These are phyloP conservation scores for Orthonyx spaldingii DNA, from an alignment of 2,113 vertebrate species.

Conservation along the genomic window DNA sequence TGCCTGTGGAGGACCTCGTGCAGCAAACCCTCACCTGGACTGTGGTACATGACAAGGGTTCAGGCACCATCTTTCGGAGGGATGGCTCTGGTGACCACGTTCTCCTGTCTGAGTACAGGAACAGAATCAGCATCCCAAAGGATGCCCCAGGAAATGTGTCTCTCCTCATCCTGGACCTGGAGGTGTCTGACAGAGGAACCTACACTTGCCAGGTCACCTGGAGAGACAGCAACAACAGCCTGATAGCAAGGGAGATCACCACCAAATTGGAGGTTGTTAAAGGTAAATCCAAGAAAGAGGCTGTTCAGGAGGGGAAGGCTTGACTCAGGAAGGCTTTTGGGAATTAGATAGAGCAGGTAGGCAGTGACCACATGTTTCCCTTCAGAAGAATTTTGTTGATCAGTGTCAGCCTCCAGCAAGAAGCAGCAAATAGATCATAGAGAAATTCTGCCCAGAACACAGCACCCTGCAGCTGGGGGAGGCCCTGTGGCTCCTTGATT, in stretches of 20 bases:
- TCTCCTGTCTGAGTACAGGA: constrained; percentile 40
- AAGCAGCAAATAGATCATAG: background rate
- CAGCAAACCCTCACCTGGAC: constrained; percentile 52
- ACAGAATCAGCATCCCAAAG: background rate
- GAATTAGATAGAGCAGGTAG: background rate
- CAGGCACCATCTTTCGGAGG: constrained; percentile 28
- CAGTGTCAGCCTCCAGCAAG: accelerated
- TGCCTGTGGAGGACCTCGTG: background rate
- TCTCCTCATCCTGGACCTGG: constrained; percentile 52
- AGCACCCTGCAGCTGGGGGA: accelerated
- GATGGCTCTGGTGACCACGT: constrained; percentile 44
- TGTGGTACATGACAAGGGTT: background rate
- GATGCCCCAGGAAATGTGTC: constrained; percentile 48
- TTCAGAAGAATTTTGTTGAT: background rate
- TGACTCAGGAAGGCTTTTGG: background rate
- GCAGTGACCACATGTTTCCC: accelerated
- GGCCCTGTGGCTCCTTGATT: background rate
- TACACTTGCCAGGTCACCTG: constrained; percentile 69
- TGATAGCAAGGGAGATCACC: constrained; percentile 6
- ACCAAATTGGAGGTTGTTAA: constrained; percentile 5
- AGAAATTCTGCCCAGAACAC: background rate
- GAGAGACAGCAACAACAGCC: constrained; percentile 29
- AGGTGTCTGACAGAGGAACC: constrained; percentile 56
- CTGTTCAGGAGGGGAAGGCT: accelerated
- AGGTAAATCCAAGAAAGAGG: background rate